Conservation (phyloP, 1,140 invertebrate species). For the Aphaenogaster rudis region DNA sequence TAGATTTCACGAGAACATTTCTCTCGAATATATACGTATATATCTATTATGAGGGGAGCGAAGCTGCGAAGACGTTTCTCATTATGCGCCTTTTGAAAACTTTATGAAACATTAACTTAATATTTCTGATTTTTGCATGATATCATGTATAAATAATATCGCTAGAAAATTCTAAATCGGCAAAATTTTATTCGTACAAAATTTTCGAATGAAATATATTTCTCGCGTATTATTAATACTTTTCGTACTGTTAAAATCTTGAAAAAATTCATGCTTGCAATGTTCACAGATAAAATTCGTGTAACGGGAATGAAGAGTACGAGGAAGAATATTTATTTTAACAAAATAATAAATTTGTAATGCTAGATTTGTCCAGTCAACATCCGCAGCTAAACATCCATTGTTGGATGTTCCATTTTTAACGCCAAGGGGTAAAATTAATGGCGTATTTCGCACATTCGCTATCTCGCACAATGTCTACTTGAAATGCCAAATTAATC, state of each 20-base stretch:
- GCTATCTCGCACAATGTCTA: conserved; percentile 34
- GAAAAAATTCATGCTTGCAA: neutral
- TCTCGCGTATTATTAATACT: neutral
- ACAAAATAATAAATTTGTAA: conserved; percentile 34
- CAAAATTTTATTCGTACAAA: neutral
- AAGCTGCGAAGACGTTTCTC: conserved; percentile 8
- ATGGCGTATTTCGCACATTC: conserved; percentile 34
- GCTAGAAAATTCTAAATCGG: neutral
- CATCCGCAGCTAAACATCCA: conserved; percentile 20
- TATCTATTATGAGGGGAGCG: conserved; percentile 24
- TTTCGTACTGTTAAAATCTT: conserved; percentile 21
- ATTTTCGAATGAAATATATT: neutral
- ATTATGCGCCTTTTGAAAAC: neutral
- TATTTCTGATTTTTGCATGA: conserved; percentile 21
- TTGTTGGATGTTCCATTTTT: conserved; percentile 39
- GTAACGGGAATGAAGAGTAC: neutral
- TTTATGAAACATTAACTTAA: conserved; percentile 29
- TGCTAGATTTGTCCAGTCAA: neutral
- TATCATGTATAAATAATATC: conserved; percentile 26
- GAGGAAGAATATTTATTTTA: conserved; percentile 16
- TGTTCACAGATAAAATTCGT: conserved; percentile 2
- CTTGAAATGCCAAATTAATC: conserved; percentile 61
- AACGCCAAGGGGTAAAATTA: conserved; percentile 30
- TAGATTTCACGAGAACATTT: conserved; percentile 59
- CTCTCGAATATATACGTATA: conserved; percentile 18